These are phyloP conservation scores for Spinus olivaceus DNA, from an alignment of 2,797 vertebrate species.

Conservation along the genomic window DNA sequence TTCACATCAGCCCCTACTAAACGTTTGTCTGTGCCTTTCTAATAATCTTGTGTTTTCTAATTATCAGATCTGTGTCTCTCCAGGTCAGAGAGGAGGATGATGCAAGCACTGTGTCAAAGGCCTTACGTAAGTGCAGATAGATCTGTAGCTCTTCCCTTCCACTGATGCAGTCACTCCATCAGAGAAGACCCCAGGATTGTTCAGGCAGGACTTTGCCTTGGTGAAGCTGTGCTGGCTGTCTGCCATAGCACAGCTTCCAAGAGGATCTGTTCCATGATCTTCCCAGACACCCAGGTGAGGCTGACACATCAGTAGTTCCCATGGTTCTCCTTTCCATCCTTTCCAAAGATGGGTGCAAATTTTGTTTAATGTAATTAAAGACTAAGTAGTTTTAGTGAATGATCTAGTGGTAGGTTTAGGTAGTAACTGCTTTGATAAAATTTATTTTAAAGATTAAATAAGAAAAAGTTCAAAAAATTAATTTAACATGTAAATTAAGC, in stretches of 20 bases:
- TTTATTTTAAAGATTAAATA: neutral
- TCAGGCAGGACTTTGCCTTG: neutral
- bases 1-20: neutral
- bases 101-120: neutral
- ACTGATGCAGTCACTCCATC: neutral
- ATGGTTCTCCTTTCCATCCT: neutral
- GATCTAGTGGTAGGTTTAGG: neutral
- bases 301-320: neutral
- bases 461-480: neutral
- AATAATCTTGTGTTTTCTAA: neutral
- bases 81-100: neutral
- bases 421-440: neutral
- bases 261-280: neutral
- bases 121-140: neutral
- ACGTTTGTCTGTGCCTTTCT: accelerated
- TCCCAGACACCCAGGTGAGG: neutral
- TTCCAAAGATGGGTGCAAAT: neutral
- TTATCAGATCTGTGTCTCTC: neutral
- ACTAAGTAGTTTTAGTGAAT: neutral
- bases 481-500: neutral
- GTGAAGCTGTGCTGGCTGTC: neutral
- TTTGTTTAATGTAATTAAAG: neutral
- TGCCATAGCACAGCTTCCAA: neutral
- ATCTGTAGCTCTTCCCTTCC: neutral
- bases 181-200: no score